phyloP scores from a whole-genome alignment of 2,797 vertebrate genomes.

The Myoxocephalus aenaeus region DNA sequence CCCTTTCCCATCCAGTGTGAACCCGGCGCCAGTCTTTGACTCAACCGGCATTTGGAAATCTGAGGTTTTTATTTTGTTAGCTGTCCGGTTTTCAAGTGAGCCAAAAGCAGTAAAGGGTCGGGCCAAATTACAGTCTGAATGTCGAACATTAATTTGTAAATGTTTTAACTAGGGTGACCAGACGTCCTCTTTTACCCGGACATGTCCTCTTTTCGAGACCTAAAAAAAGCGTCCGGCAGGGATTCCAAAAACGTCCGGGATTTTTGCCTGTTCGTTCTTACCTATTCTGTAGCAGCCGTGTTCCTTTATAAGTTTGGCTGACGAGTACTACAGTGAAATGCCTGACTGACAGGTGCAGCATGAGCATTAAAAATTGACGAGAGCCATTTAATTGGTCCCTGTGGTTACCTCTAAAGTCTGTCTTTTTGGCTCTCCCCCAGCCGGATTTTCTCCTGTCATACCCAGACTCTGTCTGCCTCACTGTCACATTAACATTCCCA shows the following conservation, averaged over 20 bases:
- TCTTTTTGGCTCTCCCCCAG: slow-evolving; percentile 60
- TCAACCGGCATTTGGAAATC: background rate
- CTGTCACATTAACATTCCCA: slow-evolving; percentile 66
- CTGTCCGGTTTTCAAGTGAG: background rate
- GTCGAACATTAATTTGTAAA: slow-evolving; percentile 30
- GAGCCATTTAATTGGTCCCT: slow-evolving; percentile 70
- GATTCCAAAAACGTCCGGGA: too few species aligned
- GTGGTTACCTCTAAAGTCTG: slow-evolving; percentile 57
- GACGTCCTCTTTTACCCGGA: too few species aligned
- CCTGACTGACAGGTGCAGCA: slow-evolving; percentile 66
- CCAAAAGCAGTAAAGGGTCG: background rate
- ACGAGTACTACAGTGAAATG: slow-evolving; percentile 36
- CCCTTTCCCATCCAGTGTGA: too few species aligned
- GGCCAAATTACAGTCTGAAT: slow-evolving; percentile 22
- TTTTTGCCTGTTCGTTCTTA: slow-evolving; percentile 19
- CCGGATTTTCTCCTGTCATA: slow-evolving; percentile 59
- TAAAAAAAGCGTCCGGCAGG: too few species aligned
- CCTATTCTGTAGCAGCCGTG: slow-evolving; percentile 11
- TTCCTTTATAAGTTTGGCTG: slow-evolving; percentile 51
- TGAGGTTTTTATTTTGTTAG: background rate
- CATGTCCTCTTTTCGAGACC: too few species aligned
- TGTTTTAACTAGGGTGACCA: too few species aligned
- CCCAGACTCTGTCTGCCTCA: slow-evolving; percentile 57
- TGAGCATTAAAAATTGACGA: slow-evolving; percentile 62
- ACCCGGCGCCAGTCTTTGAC: background rate